Conservation (phyloP, 2,113 vertebrate genomes). For the Archilochus colubris region DNA sequence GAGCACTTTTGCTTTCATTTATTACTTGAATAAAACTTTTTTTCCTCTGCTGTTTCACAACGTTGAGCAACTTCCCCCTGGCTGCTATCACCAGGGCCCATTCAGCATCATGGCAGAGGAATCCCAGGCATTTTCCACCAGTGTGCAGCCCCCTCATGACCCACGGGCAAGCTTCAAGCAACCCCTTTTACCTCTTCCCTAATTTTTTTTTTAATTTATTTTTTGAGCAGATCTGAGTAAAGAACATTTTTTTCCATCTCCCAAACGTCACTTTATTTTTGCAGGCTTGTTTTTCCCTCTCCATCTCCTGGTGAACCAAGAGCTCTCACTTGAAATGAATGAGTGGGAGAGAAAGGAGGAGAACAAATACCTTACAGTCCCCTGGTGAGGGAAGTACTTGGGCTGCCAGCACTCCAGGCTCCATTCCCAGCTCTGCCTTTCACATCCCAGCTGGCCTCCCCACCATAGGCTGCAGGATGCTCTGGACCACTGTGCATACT, state of each 20-base stretch:
- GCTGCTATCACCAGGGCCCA: neutral
- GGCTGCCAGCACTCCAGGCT: constrained; percentile 18
- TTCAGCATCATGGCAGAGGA: constrained; percentile 4
- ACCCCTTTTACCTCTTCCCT: constrained; percentile 5
- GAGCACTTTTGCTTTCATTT: constrained; percentile 50
- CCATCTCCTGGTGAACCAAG: neutral
- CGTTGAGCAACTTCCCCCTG: neutral
- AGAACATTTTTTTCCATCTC: neutral
- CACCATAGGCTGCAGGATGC: neutral
- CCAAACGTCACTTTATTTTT: neutral
- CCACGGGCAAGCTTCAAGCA: constrained; percentile 1
- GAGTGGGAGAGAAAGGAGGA: constrained; percentile 42
- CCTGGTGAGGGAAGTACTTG: neutral
- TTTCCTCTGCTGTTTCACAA: constrained; percentile 43
- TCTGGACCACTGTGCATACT: neutral
- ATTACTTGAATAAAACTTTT: constrained; percentile 18
- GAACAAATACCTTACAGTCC: constrained; percentile 10
- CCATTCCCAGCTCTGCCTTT: neutral
- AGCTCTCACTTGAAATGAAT: neutral
- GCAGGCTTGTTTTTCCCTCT: neutral
- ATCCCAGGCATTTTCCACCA: constrained; percentile 48
- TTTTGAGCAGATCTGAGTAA: neutral
- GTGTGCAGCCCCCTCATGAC: constrained; percentile 3
- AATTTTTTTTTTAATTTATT: neutral
- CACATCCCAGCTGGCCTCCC: neutral